Percentiles rank a stretch among this genome's conserved stretches.
Conservation (phyloP, 92 coral and sea anemone species). For the Hydrozoanthus gracilis region DNA sequence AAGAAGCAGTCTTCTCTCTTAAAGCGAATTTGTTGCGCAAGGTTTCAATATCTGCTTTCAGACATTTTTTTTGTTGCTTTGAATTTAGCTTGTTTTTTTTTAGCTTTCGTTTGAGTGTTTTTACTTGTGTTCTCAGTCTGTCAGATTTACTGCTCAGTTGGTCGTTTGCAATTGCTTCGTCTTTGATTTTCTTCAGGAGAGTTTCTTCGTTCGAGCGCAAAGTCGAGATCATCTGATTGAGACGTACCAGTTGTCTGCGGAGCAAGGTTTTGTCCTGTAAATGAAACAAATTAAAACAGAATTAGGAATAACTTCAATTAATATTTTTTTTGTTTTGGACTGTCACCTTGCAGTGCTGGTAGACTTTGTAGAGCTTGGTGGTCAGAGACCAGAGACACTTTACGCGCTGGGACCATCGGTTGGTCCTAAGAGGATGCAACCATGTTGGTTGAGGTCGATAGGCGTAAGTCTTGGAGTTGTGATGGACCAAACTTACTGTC, state of each 20-base stretch:
- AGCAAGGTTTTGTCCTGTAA: constrained; percentile 3
- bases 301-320: too few species aligned
- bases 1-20: not conserved
- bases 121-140: constrained; percentile 4
- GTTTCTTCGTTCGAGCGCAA: not conserved
- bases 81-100: not conserved
- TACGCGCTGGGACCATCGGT: too few species aligned
- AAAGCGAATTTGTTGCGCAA: not conserved
- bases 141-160: not conserved
- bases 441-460: too few species aligned
- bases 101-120: not conserved
- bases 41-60: not conserved
- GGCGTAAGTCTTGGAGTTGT: too few species aligned
- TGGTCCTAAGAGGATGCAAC: too few species aligned
- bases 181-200: not conserved
- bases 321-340: too few species aligned
- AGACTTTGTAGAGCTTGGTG: too few species aligned
- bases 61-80: not conserved
- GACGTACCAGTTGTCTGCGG: not conserved
- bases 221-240: not conserved
- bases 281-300: not conserved
- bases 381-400: too few species aligned
- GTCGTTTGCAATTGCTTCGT: not conserved
- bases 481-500: too few species aligned
- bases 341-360: too few species aligned